Base-by-base conservation (phyloP, 30 jellyfish, hydroid and myxozoan species). In the Aurelia coerulea region DNA sequence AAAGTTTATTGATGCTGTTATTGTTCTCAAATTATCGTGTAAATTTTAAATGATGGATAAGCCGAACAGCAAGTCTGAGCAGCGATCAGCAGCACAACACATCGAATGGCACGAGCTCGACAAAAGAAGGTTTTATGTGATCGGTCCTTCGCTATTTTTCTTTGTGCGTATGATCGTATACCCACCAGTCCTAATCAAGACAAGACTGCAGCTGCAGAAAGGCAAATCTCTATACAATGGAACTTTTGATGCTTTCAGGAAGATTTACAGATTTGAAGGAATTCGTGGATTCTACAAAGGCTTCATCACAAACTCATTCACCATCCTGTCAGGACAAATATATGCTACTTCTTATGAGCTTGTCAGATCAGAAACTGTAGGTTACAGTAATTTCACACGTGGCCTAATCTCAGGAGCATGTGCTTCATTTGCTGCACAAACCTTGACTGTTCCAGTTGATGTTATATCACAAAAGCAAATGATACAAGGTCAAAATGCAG, bases 41-140 rank as follows among this genome's bases (percentile, higher is more conserved):
- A 8, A 13, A 3, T 5, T 29, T 5, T 13, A 62, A 14, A 62
- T 0, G 12, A 62, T 18, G 35, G 35, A 62, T 29, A 18, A 62
- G 2, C 32, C 32, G 35, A 23, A 46, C 16, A 65, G 56, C 56
- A 65, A 12, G 72, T 18, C 9, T 62, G 72, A 74, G 54, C 33
- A 74, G 59, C 71, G 91, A 56, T 10, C 84, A 8, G 87, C 95
- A 31, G 95, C 81, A 14, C 89, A 92, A 41, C 98, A 95, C 78
- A 95, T 95, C 41, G 95, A 86, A 56, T 95, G 99, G 99, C 97
- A 89, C 60, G 99, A 95, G 41, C 73, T 95, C 60, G 99, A 95
- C 76, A 95, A 95, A 60, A 80, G 91, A 62, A 86, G 78, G 58
- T 95, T 73, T 81, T 95, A 95, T 71, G 86, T 86, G 64, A 76